Evolutionary conservation across 2,888 invertebrate species (phyloP), one percentile per base, ranked within the genome.

Genomic region (Chironomus riparius): DNA sequence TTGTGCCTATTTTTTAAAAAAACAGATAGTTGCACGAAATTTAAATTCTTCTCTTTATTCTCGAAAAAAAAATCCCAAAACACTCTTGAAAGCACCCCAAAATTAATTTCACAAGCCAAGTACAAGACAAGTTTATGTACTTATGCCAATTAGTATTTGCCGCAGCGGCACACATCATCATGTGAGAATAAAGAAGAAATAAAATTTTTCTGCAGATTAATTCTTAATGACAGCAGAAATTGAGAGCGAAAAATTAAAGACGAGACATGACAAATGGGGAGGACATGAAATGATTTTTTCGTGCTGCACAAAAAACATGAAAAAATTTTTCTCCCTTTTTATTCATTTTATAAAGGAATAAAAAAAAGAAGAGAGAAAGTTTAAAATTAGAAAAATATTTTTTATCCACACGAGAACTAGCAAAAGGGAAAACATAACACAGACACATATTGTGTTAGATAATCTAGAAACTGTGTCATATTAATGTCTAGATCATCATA

Each of bases 191-290:
- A 38, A 38, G 38, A 38, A 38, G 38, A 38, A 38, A 38, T 56
- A 18, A 56, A 56, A 50, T 48, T 10, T n/a, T 22, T 15, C 47
- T 71, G 21, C 6, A 61, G 61, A 50, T 71, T 73, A 62, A 73
- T 62, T 73, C 72, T 61, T 47, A 73, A 62, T 73, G 72, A 73
- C 72, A 73, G 62, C 15, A 22, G 24, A 21, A 15, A 61, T 38
- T n/a, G 24, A 12, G 15, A 47, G 56, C 47, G 24, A 38, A 22
- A 70, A 70, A 18, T 68, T 38, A n/a, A 24, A 15, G 24, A 71
- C 71, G 56, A 56, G 56, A 50, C 21, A 71, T 47, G 69, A 69
- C 24, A 65, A 65, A 65, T 65, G 18, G 65, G 21, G 21, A 21
- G 65, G 65, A 65, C 56, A 56, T 56, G 56, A 38, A 38, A 38